phyloP scores from a whole-genome alignment of 2,113 vertebrate genomes.

The Poeciliopsis turrubarensis region DNA sequence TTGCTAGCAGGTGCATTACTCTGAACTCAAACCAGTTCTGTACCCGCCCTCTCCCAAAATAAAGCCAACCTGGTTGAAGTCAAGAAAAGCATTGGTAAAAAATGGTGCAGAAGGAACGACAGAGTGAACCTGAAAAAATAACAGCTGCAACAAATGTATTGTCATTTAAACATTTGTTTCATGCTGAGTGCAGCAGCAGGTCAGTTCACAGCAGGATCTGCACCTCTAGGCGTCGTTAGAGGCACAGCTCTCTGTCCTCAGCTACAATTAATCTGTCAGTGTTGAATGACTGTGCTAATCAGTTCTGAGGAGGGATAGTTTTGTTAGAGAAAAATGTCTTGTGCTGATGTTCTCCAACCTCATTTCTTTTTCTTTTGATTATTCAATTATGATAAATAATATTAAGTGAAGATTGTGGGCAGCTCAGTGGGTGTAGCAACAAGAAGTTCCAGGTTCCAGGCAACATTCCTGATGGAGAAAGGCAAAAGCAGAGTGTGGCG shows the following conservation, averaged over 20 bases:
- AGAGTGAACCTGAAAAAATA: slow-evolving; percentile 78
- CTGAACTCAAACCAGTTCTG: slow-evolving; percentile 26
- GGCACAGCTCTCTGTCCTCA: slow-evolving; percentile 3
- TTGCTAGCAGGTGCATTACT: slow-evolving; percentile 73
- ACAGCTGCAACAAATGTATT: slow-evolving; percentile 76
- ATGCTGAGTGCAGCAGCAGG: slow-evolving; percentile 62
- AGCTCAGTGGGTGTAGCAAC: no score
- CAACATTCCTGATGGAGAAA: no score
- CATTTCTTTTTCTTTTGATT: no score
- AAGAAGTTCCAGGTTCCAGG: no score
- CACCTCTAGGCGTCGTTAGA: background rate
- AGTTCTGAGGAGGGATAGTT: background rate
- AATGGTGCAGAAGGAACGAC: slow-evolving; percentile 49
- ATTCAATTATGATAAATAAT: background rate
- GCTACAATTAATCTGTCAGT: background rate
- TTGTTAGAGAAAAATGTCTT: background rate
- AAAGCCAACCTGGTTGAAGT: slow-evolving; percentile 36
- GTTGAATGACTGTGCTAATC: background rate
- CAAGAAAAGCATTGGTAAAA: slow-evolving; percentile 48
- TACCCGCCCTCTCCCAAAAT: slow-evolving; percentile 1
- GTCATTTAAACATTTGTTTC: slow-evolving; percentile 74
- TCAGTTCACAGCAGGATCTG: slow-evolving; percentile 54
- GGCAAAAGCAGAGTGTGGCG: no score
- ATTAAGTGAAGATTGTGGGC: background rate
- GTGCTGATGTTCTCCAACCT: background rate